A percentile compares a stretch with the other conserved stretches of the same genome.
Conservation (phyloP, 2,113 vertebrate genomes). For the Otocyon megalotis region DNA sequence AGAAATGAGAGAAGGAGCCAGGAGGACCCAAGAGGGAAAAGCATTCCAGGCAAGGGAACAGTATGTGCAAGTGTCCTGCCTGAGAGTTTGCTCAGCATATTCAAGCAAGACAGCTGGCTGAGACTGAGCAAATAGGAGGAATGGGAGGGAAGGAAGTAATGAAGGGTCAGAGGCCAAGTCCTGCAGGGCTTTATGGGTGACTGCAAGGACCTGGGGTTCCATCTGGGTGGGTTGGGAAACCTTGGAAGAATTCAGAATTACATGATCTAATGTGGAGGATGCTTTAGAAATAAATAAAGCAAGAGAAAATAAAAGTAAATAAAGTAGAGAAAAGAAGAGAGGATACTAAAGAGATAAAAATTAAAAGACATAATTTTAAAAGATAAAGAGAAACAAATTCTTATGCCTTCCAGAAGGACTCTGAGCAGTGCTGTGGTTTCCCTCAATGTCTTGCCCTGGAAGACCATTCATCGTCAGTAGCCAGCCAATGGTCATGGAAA, state of each 20-base stretch:
- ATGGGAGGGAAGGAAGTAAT: not conserved
- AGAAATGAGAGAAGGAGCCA: not conserved
- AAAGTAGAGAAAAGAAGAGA: not conserved
- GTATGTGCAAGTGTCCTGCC: not conserved
- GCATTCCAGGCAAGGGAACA: not conserved
- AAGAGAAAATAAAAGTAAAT: not conserved
- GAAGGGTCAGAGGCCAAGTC: not conserved
- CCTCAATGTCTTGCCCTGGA: not conserved
- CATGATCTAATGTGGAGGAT: fast-evolving
- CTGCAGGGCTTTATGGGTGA: fast-evolving
- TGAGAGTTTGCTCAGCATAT: not conserved
- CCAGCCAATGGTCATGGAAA: not conserved
- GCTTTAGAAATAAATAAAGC: not conserved
- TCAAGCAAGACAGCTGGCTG: not conserved
- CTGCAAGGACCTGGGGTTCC: no score
- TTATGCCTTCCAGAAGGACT: not conserved
- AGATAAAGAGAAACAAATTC: slow-evolving; percentile 13
- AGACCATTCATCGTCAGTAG: not conserved
- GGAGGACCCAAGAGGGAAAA: not conserved
- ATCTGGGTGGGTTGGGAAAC: not conserved
- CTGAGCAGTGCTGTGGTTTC: not conserved
- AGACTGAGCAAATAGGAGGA: not conserved
- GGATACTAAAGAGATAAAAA: not conserved
- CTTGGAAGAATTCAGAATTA: not conserved
- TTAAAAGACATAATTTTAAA: not conserved